Evolutionary conservation across 2,797 vertebrate species (phyloP).

Genomic region (Phoebastria nigripes): DNA sequence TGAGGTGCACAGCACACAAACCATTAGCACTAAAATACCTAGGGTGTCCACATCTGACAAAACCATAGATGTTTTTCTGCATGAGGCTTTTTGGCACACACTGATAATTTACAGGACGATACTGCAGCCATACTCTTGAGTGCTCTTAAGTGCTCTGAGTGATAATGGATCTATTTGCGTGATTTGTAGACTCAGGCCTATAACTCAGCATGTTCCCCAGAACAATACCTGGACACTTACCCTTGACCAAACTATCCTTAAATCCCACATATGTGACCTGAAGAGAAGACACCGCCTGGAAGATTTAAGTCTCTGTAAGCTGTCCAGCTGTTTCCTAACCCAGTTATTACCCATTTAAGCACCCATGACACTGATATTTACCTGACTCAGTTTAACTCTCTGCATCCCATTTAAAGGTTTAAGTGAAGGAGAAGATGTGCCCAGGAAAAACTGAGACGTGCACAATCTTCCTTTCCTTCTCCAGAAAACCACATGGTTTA

Average conservation of each 20-base stretch:
- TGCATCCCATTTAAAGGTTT: not conserved
- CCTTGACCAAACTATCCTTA: not conserved
- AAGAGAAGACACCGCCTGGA: not conserved
- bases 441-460: not conserved
- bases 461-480: not conserved
- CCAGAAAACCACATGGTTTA: not conserved
- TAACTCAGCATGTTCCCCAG: not conserved
- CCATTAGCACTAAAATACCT: not conserved
- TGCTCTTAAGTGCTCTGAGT: constrained; percentile 34
- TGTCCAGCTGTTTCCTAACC: not conserved
- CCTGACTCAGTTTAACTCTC: not conserved
- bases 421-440: not conserved
- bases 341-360: not conserved
- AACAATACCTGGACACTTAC: not conserved
- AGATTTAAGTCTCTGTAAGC: not conserved
- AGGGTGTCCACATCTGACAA: not conserved
- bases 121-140: not conserved
- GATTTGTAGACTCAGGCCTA: not conserved
- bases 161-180: constrained; percentile 18
- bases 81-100: constrained; percentile 8
- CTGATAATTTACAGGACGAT: not conserved
- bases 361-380: not conserved
- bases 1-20: not conserved
- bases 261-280: not conserved
- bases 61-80: not conserved